Conservation (phyloP, 2,797 vertebrate genomes). For the Cryptoblepharus egeriae region DNA sequence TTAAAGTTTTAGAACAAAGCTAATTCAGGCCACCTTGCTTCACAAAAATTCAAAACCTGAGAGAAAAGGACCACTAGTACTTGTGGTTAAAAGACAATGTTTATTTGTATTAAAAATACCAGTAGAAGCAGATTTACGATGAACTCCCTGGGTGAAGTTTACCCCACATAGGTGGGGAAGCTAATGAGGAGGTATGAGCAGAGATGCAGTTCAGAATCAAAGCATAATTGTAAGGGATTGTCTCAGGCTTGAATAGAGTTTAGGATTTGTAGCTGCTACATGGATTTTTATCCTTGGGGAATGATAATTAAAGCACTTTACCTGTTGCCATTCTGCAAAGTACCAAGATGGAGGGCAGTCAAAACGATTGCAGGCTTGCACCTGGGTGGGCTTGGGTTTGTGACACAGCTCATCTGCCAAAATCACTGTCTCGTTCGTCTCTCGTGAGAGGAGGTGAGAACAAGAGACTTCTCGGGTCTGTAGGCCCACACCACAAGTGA, state of each 20-base stretch:
- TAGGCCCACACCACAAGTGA: constrained; percentile 92
- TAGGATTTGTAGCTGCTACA: background rate
- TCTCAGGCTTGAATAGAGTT: background rate
- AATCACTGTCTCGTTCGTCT: constrained; percentile 82
- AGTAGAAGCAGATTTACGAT: constrained; percentile 16
- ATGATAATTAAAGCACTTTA: constrained; percentile 65
- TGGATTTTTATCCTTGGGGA: background rate
- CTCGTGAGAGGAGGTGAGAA: constrained; percentile 81
- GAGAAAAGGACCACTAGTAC: constrained; percentile 48
- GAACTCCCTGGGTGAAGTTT: constrained; percentile 26
- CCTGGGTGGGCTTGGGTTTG: constrained; percentile 83
- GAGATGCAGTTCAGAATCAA: constrained; percentile 39
- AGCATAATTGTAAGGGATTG: background rate
- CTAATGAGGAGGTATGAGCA: background rate
- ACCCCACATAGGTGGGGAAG: background rate
- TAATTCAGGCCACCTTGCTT: constrained; percentile 53
- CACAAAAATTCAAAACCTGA: constrained; percentile 27
- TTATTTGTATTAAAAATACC: constrained; percentile 45
- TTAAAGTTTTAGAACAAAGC: constrained; percentile 33
- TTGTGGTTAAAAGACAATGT: constrained; percentile 58
- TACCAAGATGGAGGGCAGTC: constrained; percentile 94
- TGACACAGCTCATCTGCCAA: constrained; percentile 85
- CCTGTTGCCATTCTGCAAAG: constrained; percentile 86
- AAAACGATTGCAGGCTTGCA: constrained; percentile 95
- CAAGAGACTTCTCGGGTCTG: constrained; percentile 90